Base-by-base conservation (phyloP, 1,140 invertebrate genomes). In the Pogonognathellus flavescens region DNA sequence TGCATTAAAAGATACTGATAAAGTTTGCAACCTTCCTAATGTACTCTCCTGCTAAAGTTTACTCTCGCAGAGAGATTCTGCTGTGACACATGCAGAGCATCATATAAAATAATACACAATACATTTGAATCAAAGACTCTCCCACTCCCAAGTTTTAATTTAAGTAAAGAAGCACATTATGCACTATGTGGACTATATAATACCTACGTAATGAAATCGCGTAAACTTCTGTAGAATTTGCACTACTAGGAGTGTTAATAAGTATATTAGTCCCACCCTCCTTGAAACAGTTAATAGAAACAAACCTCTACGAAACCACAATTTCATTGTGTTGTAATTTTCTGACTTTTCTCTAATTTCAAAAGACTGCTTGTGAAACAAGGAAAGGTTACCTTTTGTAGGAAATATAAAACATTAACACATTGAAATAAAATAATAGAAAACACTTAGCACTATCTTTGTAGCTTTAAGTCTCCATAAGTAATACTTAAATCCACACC, bases 401-500 rank as follows among this genome's bases (percentile, higher is more conserved):
- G 11, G 22, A 31, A 25, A 25, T 25, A 25, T 20, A 14, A 66
- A 66, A 66, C 62, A 66, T 66, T 25, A 66, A 66, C 25, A 66
- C 22, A 13, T 25, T 20, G 22, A 66, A 66, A 66, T 66, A 66
- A 66, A 66, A 66, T 66, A 66, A 60, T 60, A 20, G n/a, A 60
- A 66, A 66, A 25, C 18, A 10, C 10, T 25, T 20, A 13, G 20
- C 62, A 66, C 22, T 66, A 66, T 66, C 62, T 66, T 66, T 66
- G 62, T 66, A 66, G 25, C 1, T 25, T 31, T 18, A 1, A 41
- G 31, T 41, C 41, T 49, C 41, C 25, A 76, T 76, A 76, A 76
- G 70, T 76, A 76, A 76, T 76, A 76, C 70, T 76, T 76, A 50
- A 76, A 76, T 76, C 70, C 70, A 76, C 70, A 76, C 70, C 70